Base-by-base conservation (phyloP, 2,113 vertebrate species). In the Octodon degus region DNA sequence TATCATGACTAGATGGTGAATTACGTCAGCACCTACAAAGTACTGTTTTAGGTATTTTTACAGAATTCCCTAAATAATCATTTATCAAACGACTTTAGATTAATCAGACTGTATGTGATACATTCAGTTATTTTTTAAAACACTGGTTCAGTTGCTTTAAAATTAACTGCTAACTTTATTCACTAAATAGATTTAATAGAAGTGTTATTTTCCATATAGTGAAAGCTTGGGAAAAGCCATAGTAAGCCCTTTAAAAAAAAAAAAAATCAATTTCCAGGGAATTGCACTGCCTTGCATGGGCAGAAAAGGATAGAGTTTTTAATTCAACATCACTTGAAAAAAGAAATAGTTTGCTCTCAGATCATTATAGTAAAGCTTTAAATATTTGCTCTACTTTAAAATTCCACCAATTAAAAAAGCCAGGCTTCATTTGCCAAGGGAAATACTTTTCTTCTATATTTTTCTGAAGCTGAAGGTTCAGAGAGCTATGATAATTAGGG, bases 311-410 rank as follows among this genome's bases (percentile, higher is more conserved):
- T 74, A 1, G 95, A 97, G 91, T 98, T 97, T 97, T 97, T 93
- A 96, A 98, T 97, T 94, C 91, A 97, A 91, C 97, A 97, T 97
- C 96, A 97, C 90, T 94, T 97, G 85, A 77, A 97, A 98, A 93
- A 58, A 58, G n/a, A 97, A 98, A 96, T 1, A 95, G 77, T 94
- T 89, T 34, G 55, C 77, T 97, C 92, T 84, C 86, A 95, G 60
- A 97, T 90, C 40, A 97, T 86, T 97, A 97, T 74, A 34, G 1
- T 81, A 93, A 87, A 95, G 95, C 96, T 95, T 97, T 93, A 97
- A 98, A 97, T 97, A 93, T 82, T 91, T 95, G 13, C 32, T 96
- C 60, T 92, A 86, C 53, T 94, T 91, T 94, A 87, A 97, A 97
- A 68, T 95, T 97, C 58, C 7, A 65, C 86, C 81, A 92, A 55